Percentiles rank a stretch among this genome's conserved stretches.
Evolutionary conservation across 2,113 vertebrate species (phyloP).

Genomic region (Cercocebus atys): DNA sequence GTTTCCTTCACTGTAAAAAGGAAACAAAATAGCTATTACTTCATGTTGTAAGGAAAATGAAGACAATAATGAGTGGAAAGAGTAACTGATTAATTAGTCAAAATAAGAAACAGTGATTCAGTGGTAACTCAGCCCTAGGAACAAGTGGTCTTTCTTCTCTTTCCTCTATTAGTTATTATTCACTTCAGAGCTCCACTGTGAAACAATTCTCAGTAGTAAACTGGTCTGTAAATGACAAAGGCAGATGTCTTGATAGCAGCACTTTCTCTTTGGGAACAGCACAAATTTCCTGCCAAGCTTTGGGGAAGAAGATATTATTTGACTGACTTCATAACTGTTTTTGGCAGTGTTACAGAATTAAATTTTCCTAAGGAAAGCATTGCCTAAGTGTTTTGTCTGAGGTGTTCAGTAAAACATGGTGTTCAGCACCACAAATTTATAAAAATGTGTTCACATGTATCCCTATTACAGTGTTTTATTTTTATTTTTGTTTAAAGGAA

Average conservation of each 20-base stretch:
- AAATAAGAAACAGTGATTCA: not conserved
- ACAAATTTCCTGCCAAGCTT: not conserved
- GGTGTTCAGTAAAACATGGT: not conserved
- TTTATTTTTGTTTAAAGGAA: not conserved
- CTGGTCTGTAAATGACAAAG: not conserved
- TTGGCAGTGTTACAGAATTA: not conserved
- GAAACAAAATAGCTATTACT: not conserved
- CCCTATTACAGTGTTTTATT: not conserved
- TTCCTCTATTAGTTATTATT: not conserved
- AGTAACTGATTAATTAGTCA: not conserved
- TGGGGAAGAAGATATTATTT: conserved; percentile 25
- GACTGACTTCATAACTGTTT: not conserved
- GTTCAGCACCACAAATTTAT: not conserved
- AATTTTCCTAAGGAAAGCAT: not conserved
- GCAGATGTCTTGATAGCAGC: not conserved
- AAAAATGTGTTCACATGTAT: not conserved
- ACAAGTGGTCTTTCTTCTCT: not conserved
- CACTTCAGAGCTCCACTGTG: not conserved
- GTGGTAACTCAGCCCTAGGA: not conserved
- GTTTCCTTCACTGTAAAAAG: not conserved
- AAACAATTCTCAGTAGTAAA: not conserved
- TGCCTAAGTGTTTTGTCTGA: not conserved
- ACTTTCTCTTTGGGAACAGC: conserved; percentile 8
- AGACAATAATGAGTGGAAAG: not conserved
- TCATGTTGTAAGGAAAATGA: not conserved